Conservation (phyloP, 1,140 invertebrate species). For the roundworm (Caenorhabditis elegans) region DNA sequence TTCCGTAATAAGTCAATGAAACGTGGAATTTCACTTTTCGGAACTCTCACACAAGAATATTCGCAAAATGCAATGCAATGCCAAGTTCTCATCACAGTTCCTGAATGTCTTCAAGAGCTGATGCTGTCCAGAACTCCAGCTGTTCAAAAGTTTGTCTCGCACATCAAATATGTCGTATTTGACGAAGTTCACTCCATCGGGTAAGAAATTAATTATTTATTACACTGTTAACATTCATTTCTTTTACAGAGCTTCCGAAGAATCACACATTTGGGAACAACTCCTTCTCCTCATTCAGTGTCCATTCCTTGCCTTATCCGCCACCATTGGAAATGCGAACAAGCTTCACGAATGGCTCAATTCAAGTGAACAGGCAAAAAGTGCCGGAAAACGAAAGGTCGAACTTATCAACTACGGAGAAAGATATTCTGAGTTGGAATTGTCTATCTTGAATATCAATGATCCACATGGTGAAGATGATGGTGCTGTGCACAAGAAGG, state of each 20-base stretch:
- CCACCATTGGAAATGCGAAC: conserved; percentile 62
- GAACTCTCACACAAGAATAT: conserved; percentile 58
- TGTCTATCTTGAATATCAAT: conserved; percentile 53
- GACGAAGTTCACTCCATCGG: conserved; percentile 65
- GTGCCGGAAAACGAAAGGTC: conserved; percentile 46
- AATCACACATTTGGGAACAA: conserved; percentile 66
- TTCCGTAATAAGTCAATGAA: conserved; percentile 64
- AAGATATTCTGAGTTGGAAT: conserved; percentile 63
- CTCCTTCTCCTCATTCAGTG: conserved; percentile 64
- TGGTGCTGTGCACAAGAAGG: not conserved
- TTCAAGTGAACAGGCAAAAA: conserved; percentile 52
- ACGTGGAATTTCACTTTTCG: conserved; percentile 60
- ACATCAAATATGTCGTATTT: conserved; percentile 65
- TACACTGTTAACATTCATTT: not conserved
- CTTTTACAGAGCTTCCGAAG: conserved; percentile 46
- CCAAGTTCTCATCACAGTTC: conserved; percentile 64
- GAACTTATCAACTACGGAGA: conserved; percentile 63
- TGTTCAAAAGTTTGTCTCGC: conserved; percentile 58
- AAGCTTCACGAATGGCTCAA: conserved; percentile 58
- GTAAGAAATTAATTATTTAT: not conserved
- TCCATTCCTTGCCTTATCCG: conserved; percentile 64
- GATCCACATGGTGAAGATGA: conserved; percentile 27
- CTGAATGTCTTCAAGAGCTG: conserved; percentile 61
- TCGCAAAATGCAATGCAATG: conserved; percentile 60
- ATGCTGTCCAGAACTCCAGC: conserved; percentile 57